Conservation (phyloP, 2,797 vertebrate species). For the Pelobates cultripes region DNA sequence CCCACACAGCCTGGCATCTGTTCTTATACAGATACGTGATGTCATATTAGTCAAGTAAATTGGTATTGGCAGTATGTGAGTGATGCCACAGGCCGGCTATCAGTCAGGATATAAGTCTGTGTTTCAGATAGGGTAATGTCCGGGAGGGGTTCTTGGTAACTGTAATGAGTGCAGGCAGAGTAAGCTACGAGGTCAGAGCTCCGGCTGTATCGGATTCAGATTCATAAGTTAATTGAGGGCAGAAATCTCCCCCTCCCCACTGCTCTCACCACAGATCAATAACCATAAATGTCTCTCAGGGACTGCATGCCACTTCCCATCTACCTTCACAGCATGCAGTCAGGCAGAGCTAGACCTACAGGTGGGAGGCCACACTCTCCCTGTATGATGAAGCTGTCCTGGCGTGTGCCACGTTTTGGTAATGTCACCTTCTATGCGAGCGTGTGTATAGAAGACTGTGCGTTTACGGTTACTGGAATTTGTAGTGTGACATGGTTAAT, state of each 20-base stretch:
- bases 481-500: too few species aligned
- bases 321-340: conserved; percentile 42
- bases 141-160: conserved; percentile 91
- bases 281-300: conserved; percentile 97
- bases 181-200: conserved; percentile 86
- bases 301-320: conserved; percentile 30
- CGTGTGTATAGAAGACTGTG: too few species aligned
- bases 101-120: conserved; percentile 73
- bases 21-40: conserved; percentile 68
- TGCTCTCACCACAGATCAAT: conserved; percentile 95
- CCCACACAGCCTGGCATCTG: conserved; percentile 21
- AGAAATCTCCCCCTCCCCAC: conserved; percentile 88
- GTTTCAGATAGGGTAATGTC: conserved; percentile 78
- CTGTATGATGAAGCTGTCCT: not conserved
- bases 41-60: conserved; percentile 77
- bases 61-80: conserved; percentile 83
- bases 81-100: conserved; percentile 76
- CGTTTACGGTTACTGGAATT: too few species aligned
- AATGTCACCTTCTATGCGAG: too few species aligned
- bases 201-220: conserved; percentile 98
- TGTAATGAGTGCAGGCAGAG: conserved; percentile 96
- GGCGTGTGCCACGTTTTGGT: too few species aligned
- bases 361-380: conserved; percentile 10
- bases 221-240: conserved; percentile 99
- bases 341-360: conserved; percentile 20